Conservation (phyloP, 2,113 vertebrate species). For the Calidris pugnax region DNA sequence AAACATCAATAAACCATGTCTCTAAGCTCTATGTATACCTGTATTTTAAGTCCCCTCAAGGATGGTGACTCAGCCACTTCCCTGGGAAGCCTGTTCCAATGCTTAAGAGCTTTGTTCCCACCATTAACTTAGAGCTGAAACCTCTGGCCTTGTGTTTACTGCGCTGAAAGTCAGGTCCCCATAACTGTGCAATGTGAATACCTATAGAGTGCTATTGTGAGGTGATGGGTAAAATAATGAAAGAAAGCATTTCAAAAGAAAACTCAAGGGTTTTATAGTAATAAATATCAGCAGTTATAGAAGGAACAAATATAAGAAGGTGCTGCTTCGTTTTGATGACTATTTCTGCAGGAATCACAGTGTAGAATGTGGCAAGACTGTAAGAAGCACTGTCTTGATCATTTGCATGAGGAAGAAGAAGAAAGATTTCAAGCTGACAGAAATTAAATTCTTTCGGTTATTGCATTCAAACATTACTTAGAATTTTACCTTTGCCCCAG, state of each 20-base stretch:
- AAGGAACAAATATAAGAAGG: not conserved
- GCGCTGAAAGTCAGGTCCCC: not conserved
- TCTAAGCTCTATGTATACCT: too few species aligned
- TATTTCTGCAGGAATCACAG: not conserved
- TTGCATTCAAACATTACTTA: not conserved
- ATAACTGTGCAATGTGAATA: not conserved
- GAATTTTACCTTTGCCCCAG: not conserved
- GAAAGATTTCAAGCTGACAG: not conserved
- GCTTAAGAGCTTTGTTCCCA: not conserved
- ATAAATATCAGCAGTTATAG: not conserved
- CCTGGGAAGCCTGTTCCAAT: too few species aligned
- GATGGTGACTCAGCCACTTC: too few species aligned
- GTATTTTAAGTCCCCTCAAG: too few species aligned
- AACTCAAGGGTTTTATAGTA: not conserved
- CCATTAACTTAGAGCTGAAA: fast-evolving
- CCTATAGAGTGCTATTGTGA: not conserved
- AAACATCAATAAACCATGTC: too few species aligned
- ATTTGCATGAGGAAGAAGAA: not conserved
- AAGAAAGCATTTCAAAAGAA: not conserved
- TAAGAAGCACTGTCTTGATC: not conserved
- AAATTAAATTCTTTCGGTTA: not conserved
- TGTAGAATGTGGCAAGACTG: not conserved
- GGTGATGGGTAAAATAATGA: not conserved
- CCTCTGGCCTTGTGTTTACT: not conserved
- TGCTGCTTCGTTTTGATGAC: not conserved